Evolutionary conservation across 2,113 vertebrate species (phyloP), one percentile per base, ranked within the genome.

Genomic region (Petaurus breviceps): DNA sequence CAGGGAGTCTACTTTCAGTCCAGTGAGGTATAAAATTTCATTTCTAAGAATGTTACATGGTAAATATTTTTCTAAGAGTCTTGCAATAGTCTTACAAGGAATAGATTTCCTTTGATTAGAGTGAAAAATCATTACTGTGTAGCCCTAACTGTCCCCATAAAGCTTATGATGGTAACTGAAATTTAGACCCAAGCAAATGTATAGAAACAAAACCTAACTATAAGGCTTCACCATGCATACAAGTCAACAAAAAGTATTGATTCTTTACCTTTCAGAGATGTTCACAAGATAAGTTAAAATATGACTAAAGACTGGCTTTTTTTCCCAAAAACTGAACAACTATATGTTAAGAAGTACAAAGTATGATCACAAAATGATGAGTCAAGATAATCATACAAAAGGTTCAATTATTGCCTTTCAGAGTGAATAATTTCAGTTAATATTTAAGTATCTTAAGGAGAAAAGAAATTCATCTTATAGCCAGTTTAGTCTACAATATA

Each of bases 201-300:
- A 84, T 43, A 43, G 37, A 84, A 84, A 84, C n/a, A 84, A 84
- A 77, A 1, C 31, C 12, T 68, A 37, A 68, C 3, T 68, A 37
- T 37, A 43, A 84, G 68, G 37, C n/a, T 84, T 43, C 68, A 43
- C n/a, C 16, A 47, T 93, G 50, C 68, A 47, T 89, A 50, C 37
- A 24, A 23, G 57, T 97, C 93, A 94, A 89, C 0, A 92, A 19
- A 92, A 61, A 26, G 8, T 61, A 11, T n/a, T 95, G 53, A 61
- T 50, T 77, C 91, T 95, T 96, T 93, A 94, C 54, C 93, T 91
- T 94, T 97, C 93, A 94, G 46, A 97, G 92, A 93, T 84, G 2
- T 57, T 94, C 92, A 94, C 37, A 95, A 53, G 91, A 61, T 92
- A 90, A 94, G 91, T 95, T 94, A 93, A 96, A 95, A 49, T 77